These are phyloP conservation scores for Garra rufa DNA, from an alignment of 2,113 vertebrate species.

Conservation along the genomic window DNA sequence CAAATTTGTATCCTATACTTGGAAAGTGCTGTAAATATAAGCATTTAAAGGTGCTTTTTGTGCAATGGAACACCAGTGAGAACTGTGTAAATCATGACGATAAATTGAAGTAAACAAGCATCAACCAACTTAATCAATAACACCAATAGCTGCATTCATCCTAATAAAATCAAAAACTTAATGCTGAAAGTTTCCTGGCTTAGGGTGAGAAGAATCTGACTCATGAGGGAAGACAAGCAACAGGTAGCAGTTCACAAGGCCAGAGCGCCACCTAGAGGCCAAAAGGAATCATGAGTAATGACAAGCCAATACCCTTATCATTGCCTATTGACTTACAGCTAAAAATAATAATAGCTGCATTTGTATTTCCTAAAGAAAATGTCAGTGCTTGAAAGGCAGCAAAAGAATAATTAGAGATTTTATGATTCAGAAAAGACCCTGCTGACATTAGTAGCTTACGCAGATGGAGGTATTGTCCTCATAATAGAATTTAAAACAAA, in stretches of 20 bases:
- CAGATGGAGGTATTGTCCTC: no score
- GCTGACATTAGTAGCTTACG: no score
- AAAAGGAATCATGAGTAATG: background rate
- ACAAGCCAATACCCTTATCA: background rate
- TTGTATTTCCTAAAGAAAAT: background rate
- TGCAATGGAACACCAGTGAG: background rate
- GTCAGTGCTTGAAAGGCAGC: background rate
- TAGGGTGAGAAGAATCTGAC: background rate
- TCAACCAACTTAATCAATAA: background rate
- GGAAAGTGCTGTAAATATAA: background rate
- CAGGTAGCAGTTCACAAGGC: conserved; percentile 58
- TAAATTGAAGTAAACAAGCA: background rate
- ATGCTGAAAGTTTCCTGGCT: background rate
- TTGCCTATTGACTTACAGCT: background rate
- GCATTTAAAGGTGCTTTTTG: background rate
- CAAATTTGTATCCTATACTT: background rate
- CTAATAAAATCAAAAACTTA: background rate
- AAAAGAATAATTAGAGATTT: background rate
- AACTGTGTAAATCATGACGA: background rate
- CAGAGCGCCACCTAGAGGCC: conserved; percentile 60
- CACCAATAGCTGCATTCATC: background rate
- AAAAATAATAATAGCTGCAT: background rate
- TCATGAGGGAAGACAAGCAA: conserved; percentile 44
- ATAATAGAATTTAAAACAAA: no score
- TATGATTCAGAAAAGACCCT: background rate